Percentiles rank a stretch among this genome's conserved stretches.
Conservation (phyloP, 2,113 vertebrate species). For the Clarias batrachus region DNA sequence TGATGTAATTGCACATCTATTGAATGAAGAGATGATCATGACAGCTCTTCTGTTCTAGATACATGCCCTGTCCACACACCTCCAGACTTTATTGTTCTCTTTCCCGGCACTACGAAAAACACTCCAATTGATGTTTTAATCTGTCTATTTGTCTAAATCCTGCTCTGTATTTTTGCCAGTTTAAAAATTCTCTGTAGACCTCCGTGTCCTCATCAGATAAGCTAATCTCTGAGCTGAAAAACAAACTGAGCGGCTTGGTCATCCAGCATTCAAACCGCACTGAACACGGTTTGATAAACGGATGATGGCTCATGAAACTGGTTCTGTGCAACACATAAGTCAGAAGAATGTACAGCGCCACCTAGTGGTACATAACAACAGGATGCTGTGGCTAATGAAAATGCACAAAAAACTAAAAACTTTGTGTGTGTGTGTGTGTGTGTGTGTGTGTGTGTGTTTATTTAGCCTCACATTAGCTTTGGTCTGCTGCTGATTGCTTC, state of each 20-base stretch:
- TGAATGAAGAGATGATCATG: conserved; percentile 8
- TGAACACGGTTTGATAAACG: not conserved
- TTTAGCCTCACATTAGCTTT: conserved; percentile 17
- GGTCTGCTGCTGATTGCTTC: conserved; percentile 31
- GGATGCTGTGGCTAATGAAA: not conserved
- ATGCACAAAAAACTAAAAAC: not conserved
- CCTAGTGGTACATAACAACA: not conserved
- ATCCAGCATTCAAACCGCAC: not conserved
- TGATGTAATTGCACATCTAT: conserved; percentile 10
- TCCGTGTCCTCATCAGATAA: not conserved
- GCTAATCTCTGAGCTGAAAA: not conserved
- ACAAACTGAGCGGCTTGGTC: not conserved
- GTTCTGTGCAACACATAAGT: not conserved
- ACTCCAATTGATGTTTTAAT: conserved; percentile 19
- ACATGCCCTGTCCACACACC: not conserved
- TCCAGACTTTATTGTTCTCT: conserved; percentile 1
- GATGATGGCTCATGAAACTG: not conserved
- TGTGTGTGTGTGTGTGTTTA: conserved; percentile 24
- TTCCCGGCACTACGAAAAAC: conserved; percentile 13
- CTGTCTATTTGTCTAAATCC: conserved; percentile 13
- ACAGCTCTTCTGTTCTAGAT: conserved; percentile 17
- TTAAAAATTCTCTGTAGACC: not conserved
- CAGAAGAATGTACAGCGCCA: not conserved
- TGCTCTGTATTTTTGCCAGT: conserved; percentile 1
- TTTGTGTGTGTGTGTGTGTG: not conserved